Evolutionary conservation across 1,140 invertebrate genomes (phyloP).

Genomic region (Andricus grossulariae): DNA sequence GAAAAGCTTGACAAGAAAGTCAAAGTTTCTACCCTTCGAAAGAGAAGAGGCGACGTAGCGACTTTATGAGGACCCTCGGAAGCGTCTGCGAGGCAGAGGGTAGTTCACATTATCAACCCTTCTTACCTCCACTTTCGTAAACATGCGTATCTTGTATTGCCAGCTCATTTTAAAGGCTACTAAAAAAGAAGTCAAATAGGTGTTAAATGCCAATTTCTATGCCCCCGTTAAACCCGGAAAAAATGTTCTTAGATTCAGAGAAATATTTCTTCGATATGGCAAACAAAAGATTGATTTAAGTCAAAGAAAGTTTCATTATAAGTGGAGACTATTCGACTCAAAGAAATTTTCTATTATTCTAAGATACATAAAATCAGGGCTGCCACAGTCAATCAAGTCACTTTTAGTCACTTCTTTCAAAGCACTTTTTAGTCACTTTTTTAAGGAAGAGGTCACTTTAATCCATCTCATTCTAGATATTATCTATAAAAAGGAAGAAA

Average conservation of each 20-base stretch:
- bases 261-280: conserved; percentile 18
- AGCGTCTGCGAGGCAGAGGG: conserved; percentile 58
- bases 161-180: not conserved
- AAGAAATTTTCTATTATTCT: no score
- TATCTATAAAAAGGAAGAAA: no score
- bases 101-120: conserved; percentile 65
- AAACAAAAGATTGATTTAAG: no score
- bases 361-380: no score
- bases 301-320: no score
- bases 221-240: not conserved
- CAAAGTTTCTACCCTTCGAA: conserved; percentile 52
- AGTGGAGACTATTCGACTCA: no score
- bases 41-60: conserved; percentile 54
- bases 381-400: no score
- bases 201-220: conserved; percentile 30
- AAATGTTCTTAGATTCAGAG: conserved; percentile 36
- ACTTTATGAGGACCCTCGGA: conserved; percentile 64
- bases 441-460: no score
- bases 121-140: conserved; percentile 69
- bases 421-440: no score
- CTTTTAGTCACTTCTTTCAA: no score
- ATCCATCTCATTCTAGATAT: no score
- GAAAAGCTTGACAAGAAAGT: conserved; percentile 37
- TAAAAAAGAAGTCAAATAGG: not conserved
- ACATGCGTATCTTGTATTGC: conserved; percentile 58